Evolutionary conservation across 2,797 vertebrate species (phyloP).

Genomic region (Petrocephalus schoutedeni): DNA sequence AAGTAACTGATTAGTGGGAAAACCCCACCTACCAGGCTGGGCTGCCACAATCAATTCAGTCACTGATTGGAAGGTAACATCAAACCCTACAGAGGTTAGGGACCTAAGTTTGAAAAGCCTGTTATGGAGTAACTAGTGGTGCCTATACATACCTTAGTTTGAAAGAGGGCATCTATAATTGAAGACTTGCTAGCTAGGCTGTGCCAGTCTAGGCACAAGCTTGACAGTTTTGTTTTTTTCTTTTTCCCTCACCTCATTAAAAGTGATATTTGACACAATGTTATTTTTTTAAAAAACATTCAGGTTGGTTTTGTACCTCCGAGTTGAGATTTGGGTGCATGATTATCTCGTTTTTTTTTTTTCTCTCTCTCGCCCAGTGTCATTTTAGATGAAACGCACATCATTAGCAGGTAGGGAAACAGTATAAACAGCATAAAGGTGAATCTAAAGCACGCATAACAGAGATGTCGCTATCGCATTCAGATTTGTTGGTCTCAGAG

Average conservation of each 20-base stretch:
- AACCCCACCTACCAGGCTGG: not conserved
- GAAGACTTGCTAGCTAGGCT: constrained; percentile 6
- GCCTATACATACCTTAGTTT: not conserved
- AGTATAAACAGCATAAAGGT: not conserved
- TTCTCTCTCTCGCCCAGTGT: not conserved
- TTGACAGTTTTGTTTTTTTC: not conserved
- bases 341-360: not conserved
- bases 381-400: not conserved
- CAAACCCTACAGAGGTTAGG: not conserved
- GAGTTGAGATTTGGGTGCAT: not conserved
- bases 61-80: not conserved
- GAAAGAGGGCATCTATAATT: constrained; percentile 9
- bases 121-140: not conserved
- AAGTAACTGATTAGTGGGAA: not conserved
- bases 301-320: not conserved
- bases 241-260: constrained; percentile 13
- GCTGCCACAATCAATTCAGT: not conserved
- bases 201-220: not conserved
- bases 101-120: not conserved
- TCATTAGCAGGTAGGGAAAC: not conserved
- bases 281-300: constrained; percentile 10
- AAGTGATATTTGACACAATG: constrained; percentile 14
- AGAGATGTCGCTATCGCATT: not conserved
- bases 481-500: not conserved
- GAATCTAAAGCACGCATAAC: not conserved